phyloP scores from a whole-genome alignment of 2,888 invertebrate species.

The Amitus sp. region DNA sequence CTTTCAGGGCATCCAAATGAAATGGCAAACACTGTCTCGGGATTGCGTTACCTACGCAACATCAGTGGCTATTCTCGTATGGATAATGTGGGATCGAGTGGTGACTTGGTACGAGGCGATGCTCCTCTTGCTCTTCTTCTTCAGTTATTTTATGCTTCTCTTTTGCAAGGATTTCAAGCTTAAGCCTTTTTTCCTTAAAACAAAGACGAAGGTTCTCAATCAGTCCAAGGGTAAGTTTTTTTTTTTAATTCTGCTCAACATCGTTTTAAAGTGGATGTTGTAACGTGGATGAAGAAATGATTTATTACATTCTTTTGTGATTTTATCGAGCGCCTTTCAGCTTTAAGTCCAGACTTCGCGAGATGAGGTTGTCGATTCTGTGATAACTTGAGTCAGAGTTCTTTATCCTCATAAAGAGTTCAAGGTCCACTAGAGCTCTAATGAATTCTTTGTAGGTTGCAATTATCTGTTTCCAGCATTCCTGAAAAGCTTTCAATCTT shows the following conservation, averaged over 20 bases:
- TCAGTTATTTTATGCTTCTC: constrained; percentile 78
- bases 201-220: constrained; percentile 25
- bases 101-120: constrained; percentile 85
- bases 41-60: constrained; percentile 82
- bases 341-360: too few relatives aligned
- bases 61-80: constrained; percentile 76
- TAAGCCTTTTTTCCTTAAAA: constrained; percentile 7
- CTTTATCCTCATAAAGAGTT: too few relatives aligned
- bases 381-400: too few relatives aligned
- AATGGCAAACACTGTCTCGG: constrained; percentile 83
- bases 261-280: not conserved
- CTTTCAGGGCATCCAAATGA: constrained; percentile 77
- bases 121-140: constrained; percentile 77
- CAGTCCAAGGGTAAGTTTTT: constrained; percentile 39
- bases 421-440: too few relatives aligned
- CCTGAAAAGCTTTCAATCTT: too few relatives aligned
- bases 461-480: too few relatives aligned
- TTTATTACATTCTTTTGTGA: constrained; percentile 7
- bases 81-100: constrained; percentile 80
- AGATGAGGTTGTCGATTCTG: too few relatives aligned
- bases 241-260: not conserved
- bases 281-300: not conserved
- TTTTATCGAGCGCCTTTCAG: too few relatives aligned
- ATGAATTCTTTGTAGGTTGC: too few relatives aligned
- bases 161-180: constrained; percentile 64